These are phyloP conservation scores for Troides helena DNA, from an alignment of 2,888 invertebrate species.

Conservation along the genomic window DNA sequence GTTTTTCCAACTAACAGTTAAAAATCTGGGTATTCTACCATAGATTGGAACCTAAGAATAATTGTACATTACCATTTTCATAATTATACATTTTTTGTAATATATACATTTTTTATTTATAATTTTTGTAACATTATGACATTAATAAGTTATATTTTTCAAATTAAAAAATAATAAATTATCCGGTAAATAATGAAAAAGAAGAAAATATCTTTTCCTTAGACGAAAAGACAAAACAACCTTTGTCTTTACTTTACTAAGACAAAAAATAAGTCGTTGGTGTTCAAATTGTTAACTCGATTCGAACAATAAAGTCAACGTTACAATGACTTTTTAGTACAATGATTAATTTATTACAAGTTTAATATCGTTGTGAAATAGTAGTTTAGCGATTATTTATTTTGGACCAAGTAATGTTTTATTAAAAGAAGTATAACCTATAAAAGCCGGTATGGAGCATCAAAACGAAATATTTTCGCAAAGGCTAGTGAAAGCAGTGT, in stretches of 20 bases:
- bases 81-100: too few species aligned
- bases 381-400: neutral
- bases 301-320: neutral
- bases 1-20: too few species aligned
- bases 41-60: too few species aligned
- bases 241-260: neutral
- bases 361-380: neutral
- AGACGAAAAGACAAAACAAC: neutral
- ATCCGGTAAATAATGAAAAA: too few species aligned
- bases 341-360: neutral
- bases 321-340: neutral
- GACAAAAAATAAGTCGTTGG: neutral
- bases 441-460: conserved; percentile 55
- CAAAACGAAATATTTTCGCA: conserved; percentile 80
- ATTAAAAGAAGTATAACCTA: conserved; percentile 34
- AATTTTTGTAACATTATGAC: too few species aligned
- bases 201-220: too few species aligned
- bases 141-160: too few species aligned
- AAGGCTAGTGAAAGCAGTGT: conserved; percentile 81
- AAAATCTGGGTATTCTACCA: too few species aligned
- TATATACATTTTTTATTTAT: too few species aligned
- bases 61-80: too few species aligned
- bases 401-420: conserved; percentile 6
- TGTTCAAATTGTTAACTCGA: neutral
- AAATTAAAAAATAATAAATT: too few species aligned